Conservation (phyloP, 1,140 invertebrate species). For the Triops longicaudatus region DNA sequence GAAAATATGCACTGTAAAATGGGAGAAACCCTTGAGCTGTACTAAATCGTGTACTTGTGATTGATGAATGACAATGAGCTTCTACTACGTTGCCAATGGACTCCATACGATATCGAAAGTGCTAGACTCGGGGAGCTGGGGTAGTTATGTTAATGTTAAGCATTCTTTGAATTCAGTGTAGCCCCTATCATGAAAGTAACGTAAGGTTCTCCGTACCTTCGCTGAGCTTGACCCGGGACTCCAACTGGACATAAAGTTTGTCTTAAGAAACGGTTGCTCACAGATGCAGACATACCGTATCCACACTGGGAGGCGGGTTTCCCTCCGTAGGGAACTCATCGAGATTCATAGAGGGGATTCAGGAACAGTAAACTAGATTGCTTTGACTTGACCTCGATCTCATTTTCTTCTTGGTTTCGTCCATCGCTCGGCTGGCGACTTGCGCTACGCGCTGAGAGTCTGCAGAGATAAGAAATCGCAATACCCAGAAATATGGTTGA, state of each 20-base stretch:
- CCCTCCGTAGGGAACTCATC: background rate
- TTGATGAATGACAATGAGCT: background rate
- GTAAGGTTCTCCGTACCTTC: background rate
- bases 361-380: slow-evolving; percentile 6
- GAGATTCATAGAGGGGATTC: slow-evolving; percentile 6
- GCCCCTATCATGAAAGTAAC: background rate
- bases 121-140: background rate
- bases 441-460: no score
- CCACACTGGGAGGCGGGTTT: background rate
- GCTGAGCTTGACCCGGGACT: background rate
- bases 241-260: background rate
- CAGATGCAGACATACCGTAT: background rate
- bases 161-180: background rate
- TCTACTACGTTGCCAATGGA: background rate
- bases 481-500: no score
- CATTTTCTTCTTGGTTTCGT: background rate
- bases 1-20: background rate
- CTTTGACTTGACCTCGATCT: slow-evolving; percentile 6
- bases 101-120: background rate
- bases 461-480: no score
- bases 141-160: no score
- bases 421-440: background rate
- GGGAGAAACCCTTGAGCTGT: background rate
- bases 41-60: background rate
- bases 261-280: background rate